Evolutionary conservation across 2,888 invertebrate genomes (phyloP).

Genomic region (Pharmacophagus antenor): DNA sequence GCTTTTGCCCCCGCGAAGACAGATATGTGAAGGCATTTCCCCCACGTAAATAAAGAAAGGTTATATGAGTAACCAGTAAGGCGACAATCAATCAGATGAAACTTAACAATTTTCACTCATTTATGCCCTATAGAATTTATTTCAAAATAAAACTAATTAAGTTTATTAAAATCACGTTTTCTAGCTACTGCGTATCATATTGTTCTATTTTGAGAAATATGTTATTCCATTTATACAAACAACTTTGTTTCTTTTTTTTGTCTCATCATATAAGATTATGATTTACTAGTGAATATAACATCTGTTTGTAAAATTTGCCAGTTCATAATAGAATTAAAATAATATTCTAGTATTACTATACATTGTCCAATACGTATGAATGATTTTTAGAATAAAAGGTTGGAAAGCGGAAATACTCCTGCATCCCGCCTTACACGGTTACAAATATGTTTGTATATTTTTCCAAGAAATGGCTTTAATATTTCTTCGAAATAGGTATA

Average conservation of each 20-base stretch:
- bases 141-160: not conserved
- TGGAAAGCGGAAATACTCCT: not conserved
- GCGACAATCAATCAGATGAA: not conserved
- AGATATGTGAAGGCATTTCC: too few relatives aligned
- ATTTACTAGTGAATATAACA: too few relatives aligned
- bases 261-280: not conserved
- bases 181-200: too few relatives aligned
- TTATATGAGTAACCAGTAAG: too few relatives aligned
- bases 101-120: not conserved
- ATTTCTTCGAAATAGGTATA: not conserved
- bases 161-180: not conserved
- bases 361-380: not conserved
- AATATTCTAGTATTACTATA: not conserved
- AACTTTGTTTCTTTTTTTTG: not conserved
- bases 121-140: not conserved
- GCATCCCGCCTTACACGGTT: constrained; percentile 1
- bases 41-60: too few relatives aligned
- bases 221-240: too few relatives aligned
- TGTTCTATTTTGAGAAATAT: too few relatives aligned
- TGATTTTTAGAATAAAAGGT: not conserved
- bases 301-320: too few relatives aligned
- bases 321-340: not conserved
- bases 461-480: constrained; percentile 1
- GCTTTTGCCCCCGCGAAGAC: too few relatives aligned
- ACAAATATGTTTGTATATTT: constrained; percentile 1